phyloP scores from a whole-genome alignment of 2,888 invertebrate species.

The Harmothoe impar region DNA sequence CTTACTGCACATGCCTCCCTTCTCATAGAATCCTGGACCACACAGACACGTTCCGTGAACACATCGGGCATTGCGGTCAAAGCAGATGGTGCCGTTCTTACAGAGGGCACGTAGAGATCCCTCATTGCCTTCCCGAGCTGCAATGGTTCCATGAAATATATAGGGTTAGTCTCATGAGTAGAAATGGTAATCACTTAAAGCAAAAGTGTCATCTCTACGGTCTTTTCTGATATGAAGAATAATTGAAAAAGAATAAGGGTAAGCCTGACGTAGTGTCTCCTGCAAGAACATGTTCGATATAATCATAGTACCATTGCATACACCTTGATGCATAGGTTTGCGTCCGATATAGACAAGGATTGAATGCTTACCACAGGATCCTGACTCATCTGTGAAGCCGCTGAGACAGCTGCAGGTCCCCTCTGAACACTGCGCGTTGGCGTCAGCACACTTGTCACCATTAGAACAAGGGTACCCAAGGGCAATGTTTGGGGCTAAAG shows the following conservation, averaged over 20 bases:
- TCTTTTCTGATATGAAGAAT: no score
- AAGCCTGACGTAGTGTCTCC: no score
- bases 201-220: no score
- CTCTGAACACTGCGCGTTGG: conserved; percentile 62
- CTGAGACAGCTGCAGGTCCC: conserved; percentile 64
- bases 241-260: background rate
- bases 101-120: conserved; percentile 61
- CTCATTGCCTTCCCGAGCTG: conserved; percentile 56
- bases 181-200: background rate
- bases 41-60: conserved; percentile 63
- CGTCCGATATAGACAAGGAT: no score
- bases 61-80: conserved; percentile 63
- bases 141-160: no score
- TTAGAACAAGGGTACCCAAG: conserved; percentile 65
- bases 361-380: conserved; percentile 65
- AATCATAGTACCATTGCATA: no score
- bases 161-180: background rate
- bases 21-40: conserved; percentile 63
- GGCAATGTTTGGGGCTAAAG: conserved; percentile 62
- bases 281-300: no score
- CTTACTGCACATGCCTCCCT: conserved; percentile 65
- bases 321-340: no score
- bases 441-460: conserved; percentile 66
- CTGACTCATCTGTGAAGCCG: conserved; percentile 61
- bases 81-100: conserved; percentile 63